A percentile compares a stretch with the other conserved stretches of the same genome.
phyloP scores from a whole-genome alignment of 2,888 invertebrate species.

The Hedya salicella region DNA sequence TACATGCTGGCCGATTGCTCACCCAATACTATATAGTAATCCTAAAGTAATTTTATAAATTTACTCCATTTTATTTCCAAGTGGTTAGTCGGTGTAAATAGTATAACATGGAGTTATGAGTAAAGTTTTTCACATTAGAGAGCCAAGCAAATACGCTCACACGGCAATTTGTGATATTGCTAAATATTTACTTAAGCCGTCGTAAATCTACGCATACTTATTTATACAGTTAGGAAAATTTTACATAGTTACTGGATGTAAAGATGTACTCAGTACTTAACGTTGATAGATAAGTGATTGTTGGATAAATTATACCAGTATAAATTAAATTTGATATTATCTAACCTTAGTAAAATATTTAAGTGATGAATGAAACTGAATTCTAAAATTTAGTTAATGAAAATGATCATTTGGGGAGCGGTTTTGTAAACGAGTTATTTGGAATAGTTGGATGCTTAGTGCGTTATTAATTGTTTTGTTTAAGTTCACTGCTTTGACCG shows the following conservation, averaged over 20 bases:
- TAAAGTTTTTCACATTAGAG: constrained; percentile 11
- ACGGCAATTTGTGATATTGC: constrained; percentile 69
- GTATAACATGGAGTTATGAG: neutral
- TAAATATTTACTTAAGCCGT: constrained; percentile 50
- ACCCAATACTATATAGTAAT: no score
- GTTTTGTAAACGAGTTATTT: neutral
- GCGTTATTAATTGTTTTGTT: neutral
- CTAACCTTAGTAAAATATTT: constrained; percentile 11
- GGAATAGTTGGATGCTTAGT: neutral
- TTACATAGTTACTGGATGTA: constrained; percentile 24
- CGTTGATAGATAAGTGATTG: constrained; percentile 17
- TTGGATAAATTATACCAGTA: constrained; percentile 3
- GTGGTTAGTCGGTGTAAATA: constrained; percentile 2
- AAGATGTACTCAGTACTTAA: constrained; percentile 31
- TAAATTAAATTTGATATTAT: constrained; percentile 8
- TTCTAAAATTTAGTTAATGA: constrained; percentile 30
- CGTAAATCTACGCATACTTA: constrained; percentile 17
- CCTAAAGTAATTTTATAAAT: neutral
- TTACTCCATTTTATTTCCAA: neutral
- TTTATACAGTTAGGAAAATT: constrained; percentile 24
- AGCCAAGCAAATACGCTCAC: constrained; percentile 55
- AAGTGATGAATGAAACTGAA: neutral
- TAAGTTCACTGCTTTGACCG: no score
- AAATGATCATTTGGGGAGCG: neutral
- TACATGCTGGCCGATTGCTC: no score